Base-by-base conservation (phyloP, 2,797 vertebrate genomes). In the Danio aesculapii region DNA sequence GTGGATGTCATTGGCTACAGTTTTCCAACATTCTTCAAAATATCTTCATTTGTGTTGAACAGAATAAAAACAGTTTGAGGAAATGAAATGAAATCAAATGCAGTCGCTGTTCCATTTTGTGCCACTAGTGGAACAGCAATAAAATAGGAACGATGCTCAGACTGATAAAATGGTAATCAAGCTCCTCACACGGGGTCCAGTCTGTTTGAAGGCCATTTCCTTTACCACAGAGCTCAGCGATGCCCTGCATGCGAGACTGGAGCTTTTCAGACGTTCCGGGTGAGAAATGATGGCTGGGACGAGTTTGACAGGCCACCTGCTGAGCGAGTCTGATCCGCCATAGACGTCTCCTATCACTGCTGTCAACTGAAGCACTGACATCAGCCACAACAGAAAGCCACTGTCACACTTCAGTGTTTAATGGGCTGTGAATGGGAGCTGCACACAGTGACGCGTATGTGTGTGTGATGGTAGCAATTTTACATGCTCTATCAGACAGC, bases 331-430 rank as follows among this genome's bases (percentile, higher is more conserved):
- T 78, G 74, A 72, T 66, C 63, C 61, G 47, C 75, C 44, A 49
- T 55, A 21, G 50, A 81, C 11, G 16, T 52, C 55, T 62, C 53
- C 66, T 21, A 47, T 75, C 73, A 75, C 55, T 52, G 74, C 59
- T 57, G 75, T 72, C 61, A 68, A 74, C 70, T 71, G 41, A 21
- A 67, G 69, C 69, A 16, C 64, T 82, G 81, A 81, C 85, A 81
- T 79, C 81, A 81, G 47, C 13, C 74, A 47, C 73, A 75, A 75
- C 81, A 75, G 62, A 72, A 64, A 71, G 59, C 67, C 52, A 74
- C 74, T 74, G 69, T 86, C 73, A 57, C 62, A 64, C 62, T 77
- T 75, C 64, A 86, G 63, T 76, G 70, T 80, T 71, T 75, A 73
- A 81, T 75, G 75, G 81, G 69, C 69, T 63, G 64, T 81, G 66